These are phyloP conservation scores for Leptopilina clavipes DNA, from an alignment of 1,140 invertebrate genomes.

Conservation along the genomic window DNA sequence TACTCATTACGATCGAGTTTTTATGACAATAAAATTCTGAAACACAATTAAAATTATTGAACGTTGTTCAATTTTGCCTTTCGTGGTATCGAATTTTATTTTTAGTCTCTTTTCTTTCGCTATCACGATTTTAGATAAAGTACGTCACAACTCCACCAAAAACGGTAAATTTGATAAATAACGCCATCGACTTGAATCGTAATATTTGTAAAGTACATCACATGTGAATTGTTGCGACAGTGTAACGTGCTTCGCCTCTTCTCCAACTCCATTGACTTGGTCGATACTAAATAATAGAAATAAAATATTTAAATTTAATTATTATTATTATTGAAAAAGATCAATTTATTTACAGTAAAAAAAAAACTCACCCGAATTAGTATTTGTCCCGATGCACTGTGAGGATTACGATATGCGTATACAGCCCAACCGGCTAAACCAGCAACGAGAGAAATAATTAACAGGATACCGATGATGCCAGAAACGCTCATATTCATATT, in stretches of 20 bases:
- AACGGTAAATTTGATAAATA: neutral
- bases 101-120: neutral
- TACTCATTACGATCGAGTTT: conserved; percentile 4
- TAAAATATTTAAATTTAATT: too few species aligned
- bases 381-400: conserved; percentile 94
- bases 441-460: conserved; percentile 77
- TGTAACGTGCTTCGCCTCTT: conserved; percentile 91
- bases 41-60: conserved; percentile 18
- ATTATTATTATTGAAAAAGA: too few species aligned
- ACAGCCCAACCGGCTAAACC: conserved; percentile 84
- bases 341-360: neutral
- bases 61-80: neutral
- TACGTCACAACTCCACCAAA: neutral
- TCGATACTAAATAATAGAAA: conserved; percentile 84
- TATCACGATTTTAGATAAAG: conserved; percentile 12
- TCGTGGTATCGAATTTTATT: conserved; percentile 1
- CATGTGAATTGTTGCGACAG: conserved; percentile 95
- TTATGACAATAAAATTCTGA: neutral
- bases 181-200: neutral
- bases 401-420: conserved; percentile 97
- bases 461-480: conserved; percentile 81
- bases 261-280: conserved; percentile 94
- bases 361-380: conserved; percentile 89
- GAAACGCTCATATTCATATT: conserved; percentile 74
- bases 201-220: conserved; percentile 69